phyloP scores from a whole-genome alignment of 2,888 invertebrate species.

The Anticlea derivata region DNA sequence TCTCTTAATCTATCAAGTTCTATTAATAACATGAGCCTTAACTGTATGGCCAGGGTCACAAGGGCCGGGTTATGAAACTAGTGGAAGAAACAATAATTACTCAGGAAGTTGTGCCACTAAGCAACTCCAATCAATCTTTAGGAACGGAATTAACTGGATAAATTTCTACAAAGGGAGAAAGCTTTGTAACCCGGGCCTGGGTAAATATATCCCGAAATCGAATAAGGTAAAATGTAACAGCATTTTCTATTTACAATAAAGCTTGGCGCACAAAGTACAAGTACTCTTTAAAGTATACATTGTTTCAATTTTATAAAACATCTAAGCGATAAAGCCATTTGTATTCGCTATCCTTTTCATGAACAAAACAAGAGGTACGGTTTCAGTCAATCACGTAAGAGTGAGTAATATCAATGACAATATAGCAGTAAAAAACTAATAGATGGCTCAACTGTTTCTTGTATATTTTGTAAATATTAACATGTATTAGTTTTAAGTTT shows the following conservation, averaged over 20 bases:
- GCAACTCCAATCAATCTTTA: no score
- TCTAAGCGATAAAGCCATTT: constrained; percentile 53
- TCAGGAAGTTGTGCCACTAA: no score
- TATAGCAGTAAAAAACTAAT: no score
- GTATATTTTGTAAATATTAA: no score
- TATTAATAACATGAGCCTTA: constrained; percentile 15
- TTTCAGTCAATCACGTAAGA: constrained; percentile 12
- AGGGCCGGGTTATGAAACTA: not conserved
- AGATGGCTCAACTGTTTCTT: no score
- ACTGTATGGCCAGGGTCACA: constrained; percentile 10
- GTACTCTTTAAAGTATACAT: constrained; percentile 43
- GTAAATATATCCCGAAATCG: constrained; percentile 45
- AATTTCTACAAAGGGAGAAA: no score
- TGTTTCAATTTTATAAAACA: constrained; percentile 44
- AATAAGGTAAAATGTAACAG: constrained; percentile 48
- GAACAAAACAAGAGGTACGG: constrained; percentile 32
- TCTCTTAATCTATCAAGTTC: constrained; percentile 11
- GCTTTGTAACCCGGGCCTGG: constrained; percentile 7
- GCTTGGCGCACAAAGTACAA: constrained; percentile 66
- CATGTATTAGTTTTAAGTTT: no score
- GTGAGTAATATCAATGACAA: no score
- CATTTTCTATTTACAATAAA: constrained; percentile 70
- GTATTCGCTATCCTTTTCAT: constrained; percentile 56
- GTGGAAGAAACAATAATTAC: no score
- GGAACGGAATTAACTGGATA: no score